phyloP scores from a whole-genome alignment of 2,888 invertebrate genomes.

The Amorpha juglandis region DNA sequence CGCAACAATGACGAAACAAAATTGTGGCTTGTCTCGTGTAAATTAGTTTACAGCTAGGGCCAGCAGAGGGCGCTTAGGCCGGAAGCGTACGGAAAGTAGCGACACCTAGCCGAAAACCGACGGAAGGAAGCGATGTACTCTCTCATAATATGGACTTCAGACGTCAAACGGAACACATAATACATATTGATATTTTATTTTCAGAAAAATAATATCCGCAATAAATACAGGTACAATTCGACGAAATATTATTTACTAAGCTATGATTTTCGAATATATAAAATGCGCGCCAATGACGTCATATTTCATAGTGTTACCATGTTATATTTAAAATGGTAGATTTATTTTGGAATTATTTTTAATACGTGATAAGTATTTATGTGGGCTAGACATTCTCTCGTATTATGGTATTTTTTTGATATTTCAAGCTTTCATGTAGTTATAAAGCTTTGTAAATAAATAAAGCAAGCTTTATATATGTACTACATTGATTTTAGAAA shows the following conservation, averaged over 20 bases:
- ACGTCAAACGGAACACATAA: no score
- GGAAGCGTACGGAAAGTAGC: no score
- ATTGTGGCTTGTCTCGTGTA: no score
- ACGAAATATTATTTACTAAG: constrained; percentile 72
- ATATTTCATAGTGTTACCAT: constrained; percentile 36
- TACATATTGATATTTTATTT: constrained; percentile 70
- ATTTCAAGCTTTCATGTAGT: constrained; percentile 4
- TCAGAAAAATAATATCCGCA: constrained; percentile 60
- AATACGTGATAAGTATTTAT: neutral
- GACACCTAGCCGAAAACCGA: no score
- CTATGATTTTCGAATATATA: constrained; percentile 50
- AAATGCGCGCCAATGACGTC: constrained; percentile 50
- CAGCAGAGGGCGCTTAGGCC: no score
- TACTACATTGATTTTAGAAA: no score
- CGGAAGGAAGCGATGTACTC: no score
- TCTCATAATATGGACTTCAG: no score
- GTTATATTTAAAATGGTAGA: constrained; percentile 13
- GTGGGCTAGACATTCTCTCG: constrained; percentile 1
- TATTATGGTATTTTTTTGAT: neutral
- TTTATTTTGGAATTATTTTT: neutral
- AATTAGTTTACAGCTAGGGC: no score
- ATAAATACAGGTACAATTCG: constrained; percentile 76
- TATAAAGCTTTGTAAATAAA: neutral
- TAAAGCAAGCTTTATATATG: neutral
- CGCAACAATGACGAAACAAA: no score